Evolutionary conservation across 1,140 invertebrate genomes (phyloP), one percentile per base, ranked within the genome.

Genomic region (Bombus pyrosoma): DNA sequence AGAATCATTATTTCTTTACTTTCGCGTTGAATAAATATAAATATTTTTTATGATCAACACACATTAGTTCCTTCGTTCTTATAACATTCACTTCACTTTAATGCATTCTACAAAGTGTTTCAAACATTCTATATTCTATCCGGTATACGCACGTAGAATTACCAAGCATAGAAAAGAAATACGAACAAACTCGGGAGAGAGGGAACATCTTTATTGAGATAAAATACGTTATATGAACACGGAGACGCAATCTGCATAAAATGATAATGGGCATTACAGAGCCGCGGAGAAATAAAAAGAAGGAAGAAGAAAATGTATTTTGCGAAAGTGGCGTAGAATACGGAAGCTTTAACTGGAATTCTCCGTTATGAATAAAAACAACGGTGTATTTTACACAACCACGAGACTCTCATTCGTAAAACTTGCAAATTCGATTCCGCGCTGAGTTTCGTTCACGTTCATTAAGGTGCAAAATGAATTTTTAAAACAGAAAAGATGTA

Each of bases 171-270:
- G 12, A 43, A 72, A 41, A 59, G 66, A 72, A 41, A 28, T 28
- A 4, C 57, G 8, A 25, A 43, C 28, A 12, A 66, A 47, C 18
- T 34, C 10, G 22, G 43, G 18, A 53, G 47, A 22, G 18, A 22
- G 18, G 6, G 18, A 53, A 47, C n/a, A 22, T 28, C 22, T 59
- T 59, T 28, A 28, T 59, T 43, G 3, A 25, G 8, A 66, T 34
- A 69, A 39, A 75, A 28, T 53, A 32, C 66, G 32, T 37, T 25
- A 28, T 39, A 37, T 22, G 37, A n/a, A 83, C 78, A 53, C 32
- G n/a, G 12, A 37, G 47, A 43, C 6, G 64, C 64, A 78, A 83
- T 83, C 74, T 69, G 47, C 74, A 47, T 79, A 37, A 84, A 84
- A 79, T 34, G 82, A 84, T 71, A 84, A 57, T 28, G 53, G 47